Evolutionary conservation across 2,888 invertebrate genomes (phyloP).

Genomic region (Acanthosoma haemorrhoidale): DNA sequence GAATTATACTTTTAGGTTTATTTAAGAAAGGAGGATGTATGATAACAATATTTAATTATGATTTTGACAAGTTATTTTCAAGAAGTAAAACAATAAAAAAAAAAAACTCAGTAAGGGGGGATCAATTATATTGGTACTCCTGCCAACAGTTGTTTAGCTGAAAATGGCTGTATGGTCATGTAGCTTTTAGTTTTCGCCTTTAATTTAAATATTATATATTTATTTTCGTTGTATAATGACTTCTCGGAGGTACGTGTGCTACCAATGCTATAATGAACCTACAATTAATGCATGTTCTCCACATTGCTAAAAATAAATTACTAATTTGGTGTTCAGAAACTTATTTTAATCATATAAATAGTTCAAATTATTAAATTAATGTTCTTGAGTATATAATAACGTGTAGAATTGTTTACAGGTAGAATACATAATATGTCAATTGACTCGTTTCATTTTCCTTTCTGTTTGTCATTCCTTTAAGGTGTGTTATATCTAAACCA

Average conservation of each 20-base stretch:
- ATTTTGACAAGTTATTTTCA: too few relatives aligned
- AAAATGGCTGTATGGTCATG: slow-evolving; percentile 22
- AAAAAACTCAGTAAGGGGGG: slow-evolving; percentile 13
- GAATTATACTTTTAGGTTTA: too few relatives aligned
- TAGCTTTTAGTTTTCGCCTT: slow-evolving; percentile 18
- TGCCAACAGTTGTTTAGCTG: slow-evolving; percentile 25
- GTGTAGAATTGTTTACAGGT: not conserved
- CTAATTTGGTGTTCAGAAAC: too few relatives aligned
- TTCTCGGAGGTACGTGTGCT: slow-evolving; percentile 26
- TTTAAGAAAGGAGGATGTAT: too few relatives aligned
- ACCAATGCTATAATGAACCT: too few relatives aligned
- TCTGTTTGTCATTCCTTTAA: not conserved
- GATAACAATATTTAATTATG: too few relatives aligned
- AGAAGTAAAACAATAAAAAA: not conserved
- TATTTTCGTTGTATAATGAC: slow-evolving; percentile 27
- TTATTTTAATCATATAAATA: too few relatives aligned
- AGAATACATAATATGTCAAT: not conserved
- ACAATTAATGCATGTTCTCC: not conserved
- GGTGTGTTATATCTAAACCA: not conserved
- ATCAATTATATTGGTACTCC: slow-evolving; percentile 30
- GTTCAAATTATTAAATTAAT: too few relatives aligned
- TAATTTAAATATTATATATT: slow-evolving; percentile 19
- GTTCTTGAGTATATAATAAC: too few relatives aligned
- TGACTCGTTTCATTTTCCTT: slow-evolving; percentile 2
- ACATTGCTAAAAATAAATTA: too few relatives aligned